phyloP scores from a whole-genome alignment of 2,888 invertebrate species.

The Trissoscelio sp. region DNA sequence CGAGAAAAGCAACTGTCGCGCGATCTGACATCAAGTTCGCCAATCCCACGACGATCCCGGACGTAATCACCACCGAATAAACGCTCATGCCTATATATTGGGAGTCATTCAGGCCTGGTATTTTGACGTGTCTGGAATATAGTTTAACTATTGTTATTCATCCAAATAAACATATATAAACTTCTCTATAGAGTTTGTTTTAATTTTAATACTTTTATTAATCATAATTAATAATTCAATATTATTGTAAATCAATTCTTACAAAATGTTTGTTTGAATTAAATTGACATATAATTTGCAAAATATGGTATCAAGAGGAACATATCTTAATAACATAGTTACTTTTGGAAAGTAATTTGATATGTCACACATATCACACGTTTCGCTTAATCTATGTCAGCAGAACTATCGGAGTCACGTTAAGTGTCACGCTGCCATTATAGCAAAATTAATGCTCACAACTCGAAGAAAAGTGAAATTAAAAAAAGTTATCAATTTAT shows the following conservation, averaged over 20 bases:
- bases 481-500: constrained; percentile 1
- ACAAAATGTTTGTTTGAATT: no score
- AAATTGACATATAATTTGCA: neutral
- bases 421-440: constrained; percentile 27
- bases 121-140: constrained; percentile 90
- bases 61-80: constrained; percentile 95
- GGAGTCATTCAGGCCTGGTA: constrained; percentile 95
- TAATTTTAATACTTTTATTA: no score
- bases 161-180: neutral
- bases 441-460: constrained; percentile 36
- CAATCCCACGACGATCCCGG: constrained; percentile 93
- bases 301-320: neutral
- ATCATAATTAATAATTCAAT: no score
- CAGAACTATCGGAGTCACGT: constrained; percentile 31
- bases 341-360: constrained; percentile 28
- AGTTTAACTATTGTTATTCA: neutral
- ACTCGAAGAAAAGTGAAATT: constrained; percentile 4
- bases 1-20: constrained; percentile 91
- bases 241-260: no score
- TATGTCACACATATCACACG: constrained; percentile 10
- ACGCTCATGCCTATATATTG: constrained; percentile 97
- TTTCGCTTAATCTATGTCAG: constrained; percentile 47
- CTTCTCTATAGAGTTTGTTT: no score
- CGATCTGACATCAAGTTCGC: constrained; percentile 94
- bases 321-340: constrained; percentile 5